phyloP scores from a whole-genome alignment of 2,888 invertebrate genomes.

The Drosophila fungiperda region DNA sequence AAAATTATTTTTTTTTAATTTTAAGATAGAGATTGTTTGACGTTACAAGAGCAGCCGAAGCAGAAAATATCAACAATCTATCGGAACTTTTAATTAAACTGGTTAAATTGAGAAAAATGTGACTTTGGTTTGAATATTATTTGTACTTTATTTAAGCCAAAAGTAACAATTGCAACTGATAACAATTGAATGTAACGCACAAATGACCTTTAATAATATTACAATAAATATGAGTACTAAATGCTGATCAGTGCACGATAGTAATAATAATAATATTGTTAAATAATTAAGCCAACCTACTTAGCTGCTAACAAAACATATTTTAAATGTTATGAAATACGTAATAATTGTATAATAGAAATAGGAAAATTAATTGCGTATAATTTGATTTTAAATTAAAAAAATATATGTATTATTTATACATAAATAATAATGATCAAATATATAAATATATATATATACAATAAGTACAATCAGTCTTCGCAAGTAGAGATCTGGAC shows the following conservation, averaged over 20 bases:
- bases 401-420: not conserved
- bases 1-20: not conserved
- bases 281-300: not conserved
- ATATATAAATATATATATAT: slow-evolving; percentile 3
- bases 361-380: not conserved
- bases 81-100: not conserved
- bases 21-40: not conserved
- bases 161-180: slow-evolving; percentile 5
- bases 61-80: not conserved
- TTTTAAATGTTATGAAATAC: not conserved
- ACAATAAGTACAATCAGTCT: slow-evolving; percentile 13
- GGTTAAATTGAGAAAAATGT: not conserved
- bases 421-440: slow-evolving; percentile 5
- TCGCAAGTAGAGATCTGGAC: slow-evolving; percentile 8
- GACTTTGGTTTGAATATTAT: not conserved
- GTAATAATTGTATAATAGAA: not conserved
- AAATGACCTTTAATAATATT: slow-evolving; percentile 1
- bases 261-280: not conserved
- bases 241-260: not conserved
- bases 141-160: slow-evolving; percentile 9
- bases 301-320: not conserved
- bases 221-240: slow-evolving; percentile 2
- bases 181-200: not conserved
- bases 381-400: not conserved
- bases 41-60: not conserved